Evolutionary conservation across 2,888 invertebrate genomes (phyloP).

Genomic region (Volucella bombylans): DNA sequence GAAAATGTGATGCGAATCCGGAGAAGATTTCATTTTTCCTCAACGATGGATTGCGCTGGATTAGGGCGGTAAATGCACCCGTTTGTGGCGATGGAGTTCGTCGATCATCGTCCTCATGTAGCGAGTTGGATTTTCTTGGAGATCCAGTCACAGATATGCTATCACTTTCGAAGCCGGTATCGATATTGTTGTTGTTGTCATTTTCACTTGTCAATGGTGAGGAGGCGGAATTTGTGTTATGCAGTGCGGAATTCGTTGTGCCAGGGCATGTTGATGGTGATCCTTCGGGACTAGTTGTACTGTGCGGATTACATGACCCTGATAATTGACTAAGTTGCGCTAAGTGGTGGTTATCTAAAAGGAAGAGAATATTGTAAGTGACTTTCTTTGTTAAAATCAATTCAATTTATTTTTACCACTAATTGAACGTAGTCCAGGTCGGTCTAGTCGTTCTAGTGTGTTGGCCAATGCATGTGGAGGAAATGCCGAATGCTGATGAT

Average conservation of each 20-base stretch:
- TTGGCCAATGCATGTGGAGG: conserved; percentile 84
- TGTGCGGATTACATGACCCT: conserved; percentile 85
- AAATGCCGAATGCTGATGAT: conserved; percentile 84
- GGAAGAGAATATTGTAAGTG: background rate
- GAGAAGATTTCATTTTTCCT: conserved; percentile 82
- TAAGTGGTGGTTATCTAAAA: conserved; percentile 77
- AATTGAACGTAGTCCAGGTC: conserved; percentile 77
- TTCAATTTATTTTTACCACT: conserved; percentile 76
- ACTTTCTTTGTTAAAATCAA: conserved; percentile 26
- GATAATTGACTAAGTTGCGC: conserved; percentile 79
- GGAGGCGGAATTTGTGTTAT: conserved; percentile 78
- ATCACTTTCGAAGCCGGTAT: conserved; percentile 82
- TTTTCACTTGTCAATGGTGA: conserved; percentile 81
- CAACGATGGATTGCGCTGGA: conserved; percentile 79
- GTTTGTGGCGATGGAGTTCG: conserved; percentile 80
- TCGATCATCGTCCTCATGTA: conserved; percentile 81
- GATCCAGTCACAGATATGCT: conserved; percentile 83
- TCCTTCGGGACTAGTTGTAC: conserved; percentile 88
- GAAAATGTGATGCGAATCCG: conserved; percentile 83
- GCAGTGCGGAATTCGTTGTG: conserved; percentile 75
- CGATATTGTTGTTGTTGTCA: conserved; percentile 81
- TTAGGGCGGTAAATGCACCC: conserved; percentile 82
- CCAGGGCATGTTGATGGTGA: conserved; percentile 83
- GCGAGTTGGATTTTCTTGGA: conserved; percentile 83
- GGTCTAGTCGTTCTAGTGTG: conserved; percentile 83